Evolutionary conservation across 1,140 invertebrate genomes (phyloP).

Genomic region (Drosophila kohkoa): DNA sequence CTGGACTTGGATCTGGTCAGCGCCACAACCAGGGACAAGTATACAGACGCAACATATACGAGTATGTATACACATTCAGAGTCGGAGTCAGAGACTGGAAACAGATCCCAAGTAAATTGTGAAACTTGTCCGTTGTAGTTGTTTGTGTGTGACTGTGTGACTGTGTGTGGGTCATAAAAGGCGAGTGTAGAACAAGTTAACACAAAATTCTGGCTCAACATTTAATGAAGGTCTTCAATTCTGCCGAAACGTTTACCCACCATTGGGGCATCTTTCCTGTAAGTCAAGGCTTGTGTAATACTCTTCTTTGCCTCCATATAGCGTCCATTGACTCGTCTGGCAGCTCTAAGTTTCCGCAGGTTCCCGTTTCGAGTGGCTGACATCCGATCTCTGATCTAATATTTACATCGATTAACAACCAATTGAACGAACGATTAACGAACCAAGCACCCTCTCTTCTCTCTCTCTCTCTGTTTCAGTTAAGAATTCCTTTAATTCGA

Average conservation of each 20-base stretch:
- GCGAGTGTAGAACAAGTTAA: constrained; percentile 74
- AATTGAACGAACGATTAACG: neutral
- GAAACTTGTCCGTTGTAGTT: constrained; percentile 62
- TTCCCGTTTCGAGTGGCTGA: neutral
- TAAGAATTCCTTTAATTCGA: constrained; percentile 34
- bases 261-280: constrained; percentile 18
- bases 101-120: constrained; percentile 49
- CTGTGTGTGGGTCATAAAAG: constrained; percentile 71
- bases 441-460: constrained; percentile 1
- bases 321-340: constrained; percentile 62
- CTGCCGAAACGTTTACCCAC: constrained; percentile 60
- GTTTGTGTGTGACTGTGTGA: constrained; percentile 11
- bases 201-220: constrained; percentile 70
- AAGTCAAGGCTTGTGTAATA: constrained; percentile 54
- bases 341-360: neutral
- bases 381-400: neutral
- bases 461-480: constrained; percentile 11
- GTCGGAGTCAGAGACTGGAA: neutral
- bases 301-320: constrained; percentile 19
- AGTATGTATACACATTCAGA: too few relatives aligned
- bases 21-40: constrained; percentile 12
- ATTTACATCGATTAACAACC: constrained; percentile 14
- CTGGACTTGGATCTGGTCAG: constrained; percentile 48
- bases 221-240: constrained; percentile 74
- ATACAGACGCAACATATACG: too few relatives aligned